Percentiles rank a stretch among this genome's conserved stretches.
Conservation (phyloP, 1,140 invertebrate genomes). For the Drosophila pseudoobscura region DNA sequence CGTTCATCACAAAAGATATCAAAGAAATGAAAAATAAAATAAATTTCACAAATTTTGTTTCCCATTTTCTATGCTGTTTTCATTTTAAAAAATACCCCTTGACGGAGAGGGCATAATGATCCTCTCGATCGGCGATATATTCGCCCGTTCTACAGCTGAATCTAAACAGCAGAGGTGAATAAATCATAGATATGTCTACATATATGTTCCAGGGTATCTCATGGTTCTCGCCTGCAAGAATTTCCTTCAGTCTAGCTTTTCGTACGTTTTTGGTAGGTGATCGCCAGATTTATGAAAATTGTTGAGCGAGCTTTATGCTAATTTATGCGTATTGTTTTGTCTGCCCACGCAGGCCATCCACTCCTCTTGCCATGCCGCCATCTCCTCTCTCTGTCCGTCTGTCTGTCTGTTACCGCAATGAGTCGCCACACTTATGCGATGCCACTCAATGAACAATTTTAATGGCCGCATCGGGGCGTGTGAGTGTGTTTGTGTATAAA, state of each 20-base stretch:
- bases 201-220: too few species aligned
- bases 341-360: conserved; percentile 31
- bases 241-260: too few species aligned
- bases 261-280: conserved; percentile 1
- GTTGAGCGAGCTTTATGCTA: conserved; percentile 70
- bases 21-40: conserved; percentile 46
- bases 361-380: neutral
- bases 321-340: conserved; percentile 68
- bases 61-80: conserved; percentile 7
- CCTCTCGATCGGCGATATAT: too few species aligned
- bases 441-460: conserved; percentile 48
- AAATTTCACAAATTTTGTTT: conserved; percentile 16
- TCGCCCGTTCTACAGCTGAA: too few species aligned
- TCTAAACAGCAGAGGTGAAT: too few species aligned
- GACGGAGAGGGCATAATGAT: too few species aligned
- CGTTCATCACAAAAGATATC: conserved; percentile 44
- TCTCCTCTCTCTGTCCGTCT: conserved; percentile 8
- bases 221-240: too few species aligned
- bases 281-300: conserved; percentile 69
- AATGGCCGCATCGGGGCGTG: conserved; percentile 18
- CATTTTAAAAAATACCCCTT: conserved; percentile 4
- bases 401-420: conserved; percentile 41
- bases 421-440: conserved; percentile 52
- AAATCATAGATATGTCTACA: too few species aligned
- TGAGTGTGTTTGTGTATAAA: conserved; percentile 38